These are phyloP conservation scores for Mus caroli DNA, from an alignment of 2,797 vertebrate species.

Conservation along the genomic window DNA sequence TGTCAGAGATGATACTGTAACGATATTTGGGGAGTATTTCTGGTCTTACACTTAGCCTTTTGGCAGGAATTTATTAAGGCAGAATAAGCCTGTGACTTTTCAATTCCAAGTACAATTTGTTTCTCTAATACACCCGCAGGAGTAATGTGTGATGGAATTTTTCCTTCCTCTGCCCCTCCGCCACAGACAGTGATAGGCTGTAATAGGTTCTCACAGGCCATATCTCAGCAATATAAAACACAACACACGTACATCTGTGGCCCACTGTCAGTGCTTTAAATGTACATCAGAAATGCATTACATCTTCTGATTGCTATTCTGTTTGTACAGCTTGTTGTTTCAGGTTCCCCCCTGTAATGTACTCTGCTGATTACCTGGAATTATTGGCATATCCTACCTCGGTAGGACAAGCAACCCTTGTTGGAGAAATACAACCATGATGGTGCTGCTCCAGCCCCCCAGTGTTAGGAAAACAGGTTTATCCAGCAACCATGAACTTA, in stretches of 20 bases:
- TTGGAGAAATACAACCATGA: slow-evolving; percentile 88
- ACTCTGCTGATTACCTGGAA: slow-evolving; percentile 94
- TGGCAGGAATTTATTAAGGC: slow-evolving; percentile 99
- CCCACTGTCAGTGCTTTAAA: slow-evolving; percentile 97
- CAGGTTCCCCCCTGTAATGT: slow-evolving; percentile 93
- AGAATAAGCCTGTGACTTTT: slow-evolving; percentile 99
- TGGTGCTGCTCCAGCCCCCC: slow-evolving; percentile 83
- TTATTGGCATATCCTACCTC: slow-evolving; percentile 92
- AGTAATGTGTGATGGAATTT: slow-evolving; percentile 98
- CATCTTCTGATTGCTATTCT: slow-evolving; percentile 97
- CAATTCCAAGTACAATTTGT: slow-evolving; percentile 99
- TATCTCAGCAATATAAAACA: slow-evolving; percentile 99
- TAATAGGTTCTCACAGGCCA: slow-evolving; percentile 98
- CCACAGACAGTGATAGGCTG: slow-evolving; percentile 93
- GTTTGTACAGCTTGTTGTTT: slow-evolving; percentile 95
- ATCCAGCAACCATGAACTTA: neutral
- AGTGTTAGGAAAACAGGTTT: slow-evolving; percentile 80
- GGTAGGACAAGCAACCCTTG: slow-evolving; percentile 91
- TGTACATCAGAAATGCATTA: slow-evolving; percentile 99
- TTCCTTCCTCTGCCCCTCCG: slow-evolving; percentile 91
- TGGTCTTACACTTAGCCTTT: slow-evolving; percentile 96
- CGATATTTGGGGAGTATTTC: slow-evolving; percentile 94
- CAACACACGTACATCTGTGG: slow-evolving; percentile 99
- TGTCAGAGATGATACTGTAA: slow-evolving; percentile 98
- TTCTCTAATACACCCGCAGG: slow-evolving; percentile 98